Conservation (phyloP, 2,113 vertebrate genomes). For the Ibidorhyncha struthersii region DNA sequence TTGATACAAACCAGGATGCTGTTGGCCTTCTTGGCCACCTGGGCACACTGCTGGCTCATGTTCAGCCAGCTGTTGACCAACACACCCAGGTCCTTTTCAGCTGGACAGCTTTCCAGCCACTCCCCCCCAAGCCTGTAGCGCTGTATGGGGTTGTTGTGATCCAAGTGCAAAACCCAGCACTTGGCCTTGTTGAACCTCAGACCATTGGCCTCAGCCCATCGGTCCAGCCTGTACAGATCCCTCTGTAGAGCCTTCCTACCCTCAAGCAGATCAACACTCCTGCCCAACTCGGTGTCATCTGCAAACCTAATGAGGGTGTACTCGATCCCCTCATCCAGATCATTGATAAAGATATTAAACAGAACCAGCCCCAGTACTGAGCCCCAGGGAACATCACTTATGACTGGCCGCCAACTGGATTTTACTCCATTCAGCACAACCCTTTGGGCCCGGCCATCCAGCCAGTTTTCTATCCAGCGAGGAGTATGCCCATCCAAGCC, state of each 20-base stretch:
- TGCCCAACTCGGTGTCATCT: neutral
- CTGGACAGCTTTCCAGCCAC: neutral
- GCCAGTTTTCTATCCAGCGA: neutral
- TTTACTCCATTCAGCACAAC: neutral
- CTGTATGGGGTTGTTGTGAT: neutral
- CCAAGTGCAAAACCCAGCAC: neutral
- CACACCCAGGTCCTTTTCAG: neutral
- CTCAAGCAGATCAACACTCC: neutral
- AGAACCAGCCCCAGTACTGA: neutral
- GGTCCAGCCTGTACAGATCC: neutral
- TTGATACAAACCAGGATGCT: neutral
- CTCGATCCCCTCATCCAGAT: neutral
- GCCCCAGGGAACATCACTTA: neutral
- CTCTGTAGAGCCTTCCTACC: neutral
- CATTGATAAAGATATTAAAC: neutral
- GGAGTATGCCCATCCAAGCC: neutral
- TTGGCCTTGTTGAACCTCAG: neutral
- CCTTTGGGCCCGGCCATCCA: neutral
- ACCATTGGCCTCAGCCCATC: neutral
- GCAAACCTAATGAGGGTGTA: neutral
- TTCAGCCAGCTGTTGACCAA: neutral
- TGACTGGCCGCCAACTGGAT: neutral
- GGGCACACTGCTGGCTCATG: neutral
- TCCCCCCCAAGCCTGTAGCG: neutral
- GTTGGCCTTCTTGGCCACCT: neutral